phyloP scores from a whole-genome alignment of 2,888 invertebrate genomes.

The Stenolophus ochropezus region DNA sequence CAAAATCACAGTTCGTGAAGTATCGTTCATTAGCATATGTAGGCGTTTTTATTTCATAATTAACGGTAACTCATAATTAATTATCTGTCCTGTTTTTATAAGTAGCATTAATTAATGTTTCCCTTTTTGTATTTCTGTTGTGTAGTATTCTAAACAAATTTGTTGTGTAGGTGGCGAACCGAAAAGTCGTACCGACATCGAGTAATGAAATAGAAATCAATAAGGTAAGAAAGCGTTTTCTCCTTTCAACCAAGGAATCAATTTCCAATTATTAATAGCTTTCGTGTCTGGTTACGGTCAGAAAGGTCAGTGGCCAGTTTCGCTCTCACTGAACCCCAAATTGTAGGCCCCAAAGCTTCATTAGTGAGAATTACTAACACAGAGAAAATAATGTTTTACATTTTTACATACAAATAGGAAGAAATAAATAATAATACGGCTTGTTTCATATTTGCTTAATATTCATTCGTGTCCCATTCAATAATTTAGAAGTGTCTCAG shows the following conservation, averaged over 20 bases:
- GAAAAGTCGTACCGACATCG: not conserved
- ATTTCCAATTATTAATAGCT: slow-evolving; percentile 39
- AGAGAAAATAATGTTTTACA: too few relatives aligned
- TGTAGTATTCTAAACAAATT: not conserved
- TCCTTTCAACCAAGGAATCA: slow-evolving; percentile 36
- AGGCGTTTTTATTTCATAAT: too few relatives aligned
- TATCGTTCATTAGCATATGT: too few relatives aligned
- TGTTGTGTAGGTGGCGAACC: not conserved
- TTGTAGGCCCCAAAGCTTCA: not conserved
- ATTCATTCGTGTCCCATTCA: not conserved
- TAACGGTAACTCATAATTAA: too few relatives aligned
- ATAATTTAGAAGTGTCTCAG: slow-evolving; percentile 5
- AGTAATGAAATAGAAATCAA: slow-evolving; percentile 33
- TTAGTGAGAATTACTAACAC: not conserved
- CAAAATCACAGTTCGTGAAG: too few relatives aligned
- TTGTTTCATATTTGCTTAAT: too few relatives aligned
- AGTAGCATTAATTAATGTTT: too few relatives aligned
- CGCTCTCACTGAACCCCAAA: not conserved
- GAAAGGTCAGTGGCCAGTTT: slow-evolving; percentile 2
- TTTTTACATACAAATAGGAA: too few relatives aligned
- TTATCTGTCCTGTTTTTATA: too few relatives aligned
- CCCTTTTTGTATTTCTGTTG: not conserved
- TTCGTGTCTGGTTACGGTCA: slow-evolving; percentile 26
- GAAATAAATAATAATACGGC: too few relatives aligned
- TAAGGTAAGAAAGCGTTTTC: slow-evolving; percentile 27